Percentiles rank a stretch among this genome's conserved stretches.
Conservation (phyloP, 2,888 invertebrate species). For the Chesias legatella region DNA sequence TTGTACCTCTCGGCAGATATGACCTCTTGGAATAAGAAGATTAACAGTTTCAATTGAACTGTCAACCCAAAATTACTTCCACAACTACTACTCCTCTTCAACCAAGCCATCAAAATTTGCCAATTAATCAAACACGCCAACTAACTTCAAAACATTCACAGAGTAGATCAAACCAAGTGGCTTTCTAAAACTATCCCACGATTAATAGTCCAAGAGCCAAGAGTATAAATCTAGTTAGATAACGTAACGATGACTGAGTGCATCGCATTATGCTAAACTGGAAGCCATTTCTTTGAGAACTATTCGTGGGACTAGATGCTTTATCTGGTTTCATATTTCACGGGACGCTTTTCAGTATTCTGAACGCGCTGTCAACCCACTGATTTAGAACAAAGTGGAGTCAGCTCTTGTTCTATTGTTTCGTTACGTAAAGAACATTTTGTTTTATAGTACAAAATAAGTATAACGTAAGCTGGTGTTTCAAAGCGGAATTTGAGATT, state of each 20-base stretch:
- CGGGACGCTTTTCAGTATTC: constrained; percentile 42
- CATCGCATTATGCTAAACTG: constrained; percentile 64
- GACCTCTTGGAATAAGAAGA: too few relatives aligned
- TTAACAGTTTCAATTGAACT: too few relatives aligned
- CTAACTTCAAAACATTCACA: constrained; percentile 31
- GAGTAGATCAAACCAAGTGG: constrained; percentile 29
- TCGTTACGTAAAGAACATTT: constrained; percentile 5
- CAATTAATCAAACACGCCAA: constrained; percentile 18
- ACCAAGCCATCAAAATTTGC: constrained; percentile 5
- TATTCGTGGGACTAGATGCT: constrained; percentile 51
- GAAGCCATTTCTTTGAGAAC: constrained; percentile 60
- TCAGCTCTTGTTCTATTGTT: constrained; percentile 19
- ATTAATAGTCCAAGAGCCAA: constrained; percentile 48
- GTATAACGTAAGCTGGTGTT: neutral
- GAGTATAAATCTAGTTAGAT: constrained; percentile 62
- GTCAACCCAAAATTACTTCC: too few relatives aligned
- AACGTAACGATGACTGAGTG: constrained; percentile 64
- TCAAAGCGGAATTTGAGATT: too few relatives aligned
- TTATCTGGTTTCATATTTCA: constrained; percentile 64
- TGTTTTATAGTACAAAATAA: neutral
- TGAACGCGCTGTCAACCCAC: constrained; percentile 26
- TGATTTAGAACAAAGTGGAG: constrained; percentile 32
- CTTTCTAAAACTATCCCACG: constrained; percentile 43
- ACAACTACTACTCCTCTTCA: constrained; percentile 1
- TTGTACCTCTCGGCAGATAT: too few relatives aligned